Conservation (phyloP, 2,888 invertebrate species). For the Amiota communis region DNA sequence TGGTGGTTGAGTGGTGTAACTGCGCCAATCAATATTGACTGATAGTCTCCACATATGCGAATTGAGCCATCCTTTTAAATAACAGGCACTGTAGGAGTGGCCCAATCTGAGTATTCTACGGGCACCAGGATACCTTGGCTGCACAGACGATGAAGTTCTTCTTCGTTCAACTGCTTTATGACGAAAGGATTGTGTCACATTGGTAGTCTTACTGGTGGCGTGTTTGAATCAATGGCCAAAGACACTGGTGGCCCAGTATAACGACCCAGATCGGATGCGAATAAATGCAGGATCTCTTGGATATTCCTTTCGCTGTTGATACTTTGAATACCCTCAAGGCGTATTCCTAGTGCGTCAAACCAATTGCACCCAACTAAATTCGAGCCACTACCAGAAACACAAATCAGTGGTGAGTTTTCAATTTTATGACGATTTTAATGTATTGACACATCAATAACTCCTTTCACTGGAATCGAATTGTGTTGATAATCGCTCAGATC, state of each 20-base stretch:
- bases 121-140: neutral
- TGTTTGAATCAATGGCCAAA: neutral
- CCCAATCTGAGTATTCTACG: neutral
- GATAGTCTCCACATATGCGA: neutral
- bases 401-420: neutral
- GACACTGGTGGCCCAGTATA: too few species aligned
- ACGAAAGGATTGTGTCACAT: neutral
- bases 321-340: too few species aligned
- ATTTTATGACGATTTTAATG: neutral
- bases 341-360: too few species aligned
- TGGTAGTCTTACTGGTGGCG: neutral
- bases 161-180: neutral
- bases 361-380: neutral
- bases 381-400: neutral
- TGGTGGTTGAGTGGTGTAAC: too few species aligned
- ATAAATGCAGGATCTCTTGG: too few species aligned
- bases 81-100: neutral
- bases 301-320: too few species aligned
- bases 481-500: neutral
- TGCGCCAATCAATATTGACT: too few species aligned
- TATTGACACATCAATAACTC: neutral
- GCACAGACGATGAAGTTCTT: neutral
- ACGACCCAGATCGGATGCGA: too few species aligned
- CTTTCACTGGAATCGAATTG: too few species aligned
- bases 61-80: neutral